Conservation (phyloP, 2,888 invertebrate species). For the Hedya salicella region DNA sequence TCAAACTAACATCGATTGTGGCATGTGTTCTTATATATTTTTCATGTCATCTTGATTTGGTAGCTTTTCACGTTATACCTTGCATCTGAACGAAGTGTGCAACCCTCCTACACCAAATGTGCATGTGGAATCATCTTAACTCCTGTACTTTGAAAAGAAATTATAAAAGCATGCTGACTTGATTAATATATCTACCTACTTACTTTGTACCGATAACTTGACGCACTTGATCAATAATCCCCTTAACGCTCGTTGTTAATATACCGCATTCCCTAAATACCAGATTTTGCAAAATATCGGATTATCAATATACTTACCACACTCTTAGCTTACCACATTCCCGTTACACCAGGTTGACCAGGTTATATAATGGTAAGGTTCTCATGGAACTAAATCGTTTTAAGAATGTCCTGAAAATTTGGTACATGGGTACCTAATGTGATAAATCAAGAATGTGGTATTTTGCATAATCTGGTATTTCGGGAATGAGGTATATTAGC, state of each 20-base stretch:
- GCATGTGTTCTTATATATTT: neutral
- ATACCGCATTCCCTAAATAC: too few relatives aligned
- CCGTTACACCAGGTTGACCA: too few relatives aligned
- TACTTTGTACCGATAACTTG: neutral
- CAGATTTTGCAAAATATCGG: too few relatives aligned
- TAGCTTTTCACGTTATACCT: neutral
- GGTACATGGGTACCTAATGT: too few relatives aligned
- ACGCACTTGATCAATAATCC: neutral
- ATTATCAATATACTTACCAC: too few relatives aligned
- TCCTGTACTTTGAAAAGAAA: neutral
- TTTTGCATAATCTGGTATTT: too few relatives aligned
- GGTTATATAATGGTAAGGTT: too few relatives aligned
- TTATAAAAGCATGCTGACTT: constrained; percentile 11
- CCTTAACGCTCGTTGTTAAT: neutral
- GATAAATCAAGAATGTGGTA: too few relatives aligned
- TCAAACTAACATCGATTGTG: constrained; percentile 16
- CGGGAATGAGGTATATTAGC: too few relatives aligned
- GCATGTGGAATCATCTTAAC: neutral
- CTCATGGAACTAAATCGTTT: too few relatives aligned
- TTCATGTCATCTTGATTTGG: neutral
- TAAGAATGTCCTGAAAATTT: too few relatives aligned
- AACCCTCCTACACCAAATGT: constrained; percentile 1
- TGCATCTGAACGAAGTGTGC: neutral
- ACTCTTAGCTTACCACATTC: too few relatives aligned
- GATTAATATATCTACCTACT: neutral